Evolutionary conservation across 1,140 invertebrate genomes (phyloP), one percentile per base, ranked within the genome.

Genomic region (Cydia amplana): DNA sequence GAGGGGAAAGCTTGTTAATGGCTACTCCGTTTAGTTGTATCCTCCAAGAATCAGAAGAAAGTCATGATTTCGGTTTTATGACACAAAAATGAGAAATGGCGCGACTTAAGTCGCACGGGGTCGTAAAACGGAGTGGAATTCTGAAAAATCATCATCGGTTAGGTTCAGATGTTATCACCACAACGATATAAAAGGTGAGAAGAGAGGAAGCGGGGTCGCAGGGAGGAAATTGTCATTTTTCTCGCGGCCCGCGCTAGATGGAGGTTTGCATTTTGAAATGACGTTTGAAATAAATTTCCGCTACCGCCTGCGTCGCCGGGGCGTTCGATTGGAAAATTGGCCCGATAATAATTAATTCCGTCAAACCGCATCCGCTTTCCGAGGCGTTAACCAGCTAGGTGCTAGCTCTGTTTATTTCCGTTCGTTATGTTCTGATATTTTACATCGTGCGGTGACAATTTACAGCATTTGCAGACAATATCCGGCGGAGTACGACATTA

Each of bases 241-340:
- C 79, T 73, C 73, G 64, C 40, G 73, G 67, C 77, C 49, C 73
- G 76, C 72, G 49, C 72, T 75, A 46, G 74, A 64, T 63, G 75
- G 75, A 79, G 74, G 80, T 82, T 83, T 86, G 82, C 85, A 83
- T 85, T 88, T 83, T 82, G 84, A 83, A 89, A 89, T 87, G 85
- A 87, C 87, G 78, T 91, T 90, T 85, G 81, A 86, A 89, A 90
- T 87, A 87, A 89, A 91, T 91, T 87, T 90, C 89, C 89, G 87
- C 76, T n/a, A 46, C 70, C 36, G 36, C 36, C 75, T 79, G 46
- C 79, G 77, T 80, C 83, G 81, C 80, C 79, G 82, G 82, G 80
- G 83, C 81, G 82, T 82, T 88, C 85, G 82, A 90, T 91, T 89
- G 86, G 85, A 91, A 91, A 85, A 91, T 91, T 90, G 87, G 85